Conservation (phyloP, 2,888 invertebrate genomes). For the Ferdinandea cuprea region DNA sequence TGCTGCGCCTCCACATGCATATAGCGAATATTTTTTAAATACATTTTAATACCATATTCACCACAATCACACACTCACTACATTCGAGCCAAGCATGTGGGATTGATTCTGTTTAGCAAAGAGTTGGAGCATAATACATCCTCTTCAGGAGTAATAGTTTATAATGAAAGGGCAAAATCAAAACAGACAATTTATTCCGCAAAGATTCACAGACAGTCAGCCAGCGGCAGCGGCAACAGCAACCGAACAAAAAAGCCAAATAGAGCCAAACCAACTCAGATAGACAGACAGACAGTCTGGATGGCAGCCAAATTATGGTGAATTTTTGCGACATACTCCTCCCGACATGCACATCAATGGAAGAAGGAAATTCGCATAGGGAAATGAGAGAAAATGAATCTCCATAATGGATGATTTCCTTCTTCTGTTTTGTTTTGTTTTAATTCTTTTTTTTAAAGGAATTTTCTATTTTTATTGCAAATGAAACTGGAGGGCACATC, state of each 20-base stretch:
- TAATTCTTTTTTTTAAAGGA: conserved; percentile 5
- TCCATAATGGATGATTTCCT: conserved; percentile 6
- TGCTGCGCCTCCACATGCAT: neutral
- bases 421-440: conserved; percentile 1
- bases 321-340: conserved; percentile 43
- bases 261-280: conserved; percentile 26
- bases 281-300: conserved; percentile 58
- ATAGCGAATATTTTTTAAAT: conserved; percentile 5
- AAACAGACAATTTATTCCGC: conserved; percentile 49
- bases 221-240: conserved; percentile 8
- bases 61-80: conserved; percentile 30
- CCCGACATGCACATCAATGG: conserved; percentile 39
- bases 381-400: conserved; percentile 17
- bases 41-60: conserved; percentile 45
- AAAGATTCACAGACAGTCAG: conserved; percentile 16
- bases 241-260: conserved; percentile 26
- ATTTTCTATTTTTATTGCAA: conserved; percentile 22
- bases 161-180: conserved; percentile 51
- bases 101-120: conserved; percentile 21
- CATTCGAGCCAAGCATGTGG: conserved; percentile 31
- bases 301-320: conserved; percentile 60
- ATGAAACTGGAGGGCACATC: conserved; percentile 28
- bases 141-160: conserved; percentile 49
- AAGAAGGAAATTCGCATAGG: conserved; percentile 7
- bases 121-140: neutral